Conservation (phyloP, 2,888 invertebrate genomes). For the Cheilosia impressa region DNA sequence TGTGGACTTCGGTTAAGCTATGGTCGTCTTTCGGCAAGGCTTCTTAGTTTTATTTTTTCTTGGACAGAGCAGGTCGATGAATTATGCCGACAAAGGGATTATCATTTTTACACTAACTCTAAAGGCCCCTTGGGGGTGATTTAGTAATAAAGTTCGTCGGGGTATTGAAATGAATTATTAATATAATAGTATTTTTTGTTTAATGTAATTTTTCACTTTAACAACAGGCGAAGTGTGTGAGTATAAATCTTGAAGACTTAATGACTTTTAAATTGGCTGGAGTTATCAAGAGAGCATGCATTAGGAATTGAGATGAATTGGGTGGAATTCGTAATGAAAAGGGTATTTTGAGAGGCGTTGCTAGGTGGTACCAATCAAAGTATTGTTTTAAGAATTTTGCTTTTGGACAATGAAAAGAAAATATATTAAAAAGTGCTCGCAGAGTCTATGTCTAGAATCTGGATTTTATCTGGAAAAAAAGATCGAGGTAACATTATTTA, state of each 20-base stretch:
- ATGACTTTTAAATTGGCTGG: slow-evolving; percentile 68
- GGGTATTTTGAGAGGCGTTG: too few relatives aligned
- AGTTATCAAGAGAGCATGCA: slow-evolving; percentile 36
- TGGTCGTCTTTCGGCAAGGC: slow-evolving; percentile 38
- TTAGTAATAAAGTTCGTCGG: slow-evolving; percentile 68
- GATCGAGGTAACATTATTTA: too few relatives aligned
- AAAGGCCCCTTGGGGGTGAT: slow-evolving; percentile 69
- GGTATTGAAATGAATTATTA: slow-evolving; percentile 75
- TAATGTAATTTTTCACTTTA: slow-evolving; percentile 5
- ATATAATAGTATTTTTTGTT: slow-evolving; percentile 29
- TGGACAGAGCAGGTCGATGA: slow-evolving; percentile 76
- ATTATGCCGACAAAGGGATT: slow-evolving; percentile 83
- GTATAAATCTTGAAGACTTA: slow-evolving; percentile 57
- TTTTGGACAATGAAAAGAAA: too few relatives aligned
- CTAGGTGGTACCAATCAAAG: too few relatives aligned
- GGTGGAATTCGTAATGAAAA: background rate
- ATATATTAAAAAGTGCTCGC: too few relatives aligned
- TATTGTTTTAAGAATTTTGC: too few relatives aligned
- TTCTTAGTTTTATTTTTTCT: slow-evolving; percentile 21
- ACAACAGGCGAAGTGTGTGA: background rate
- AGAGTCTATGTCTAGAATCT: too few relatives aligned
- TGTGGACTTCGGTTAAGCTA: slow-evolving; percentile 64
- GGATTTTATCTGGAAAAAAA: too few relatives aligned
- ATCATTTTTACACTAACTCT: slow-evolving; percentile 82
- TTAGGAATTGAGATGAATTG: slow-evolving; percentile 2